A percentile compares a stretch with the other conserved stretches of the same genome.
These are phyloP conservation scores for Bombus breviceps DNA, from an alignment of 1,140 invertebrate species.

Conservation along the genomic window DNA sequence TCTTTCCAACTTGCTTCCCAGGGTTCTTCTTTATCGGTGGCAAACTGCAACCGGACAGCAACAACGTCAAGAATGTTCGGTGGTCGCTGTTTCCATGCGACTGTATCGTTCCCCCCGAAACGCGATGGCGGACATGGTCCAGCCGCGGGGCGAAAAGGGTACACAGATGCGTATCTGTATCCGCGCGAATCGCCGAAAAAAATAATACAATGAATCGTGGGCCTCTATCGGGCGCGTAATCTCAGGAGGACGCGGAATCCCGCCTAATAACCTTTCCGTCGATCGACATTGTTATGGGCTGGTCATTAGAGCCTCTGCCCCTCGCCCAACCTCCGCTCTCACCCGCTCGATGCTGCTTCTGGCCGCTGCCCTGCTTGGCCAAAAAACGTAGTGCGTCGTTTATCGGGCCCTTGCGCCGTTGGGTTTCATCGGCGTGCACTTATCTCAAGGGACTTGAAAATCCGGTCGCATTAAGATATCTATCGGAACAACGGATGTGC, in stretches of 20 bases:
- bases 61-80: conserved; percentile 39
- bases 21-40: background rate
- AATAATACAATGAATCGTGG: conserved; percentile 61
- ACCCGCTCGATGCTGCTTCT: no score
- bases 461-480: conserved; percentile 83
- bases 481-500: conserved; percentile 82
- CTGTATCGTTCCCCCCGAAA: background rate
- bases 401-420: conserved; percentile 61
- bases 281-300: conserved; percentile 69
- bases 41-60: background rate
- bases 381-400: conserved; percentile 61
- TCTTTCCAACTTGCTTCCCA: background rate
- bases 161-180: conserved; percentile 20
- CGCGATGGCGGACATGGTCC: background rate
- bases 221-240: conserved; percentile 55
- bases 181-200: conserved; percentile 31
- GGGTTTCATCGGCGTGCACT: conserved; percentile 69
- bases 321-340: background rate
- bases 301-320: conserved; percentile 56
- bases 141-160: background rate
- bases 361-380: conserved; percentile 14
- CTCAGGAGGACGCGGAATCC: conserved; percentile 55
- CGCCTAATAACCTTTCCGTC: conserved; percentile 62
- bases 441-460: conserved; percentile 79
- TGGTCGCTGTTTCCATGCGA: conserved; percentile 45